phyloP scores from a whole-genome alignment of 2,797 vertebrate species.

The Sternotherus odoratus region DNA sequence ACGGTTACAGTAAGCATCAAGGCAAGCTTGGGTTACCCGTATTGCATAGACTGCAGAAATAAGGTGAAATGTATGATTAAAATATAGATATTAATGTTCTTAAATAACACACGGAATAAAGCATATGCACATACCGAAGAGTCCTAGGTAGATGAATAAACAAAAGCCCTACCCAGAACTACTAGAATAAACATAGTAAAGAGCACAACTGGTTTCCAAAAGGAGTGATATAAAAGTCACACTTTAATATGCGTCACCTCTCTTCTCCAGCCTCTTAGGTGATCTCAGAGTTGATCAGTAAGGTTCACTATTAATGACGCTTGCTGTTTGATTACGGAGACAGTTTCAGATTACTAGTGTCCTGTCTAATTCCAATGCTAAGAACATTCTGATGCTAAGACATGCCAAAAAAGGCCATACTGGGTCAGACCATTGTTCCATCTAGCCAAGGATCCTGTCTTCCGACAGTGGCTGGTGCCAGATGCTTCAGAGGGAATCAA shows the following conservation, averaged over 20 bases:
- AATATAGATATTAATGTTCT: background rate
- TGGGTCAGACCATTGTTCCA: background rate
- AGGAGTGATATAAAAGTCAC: background rate
- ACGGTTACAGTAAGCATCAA: conserved; percentile 71
- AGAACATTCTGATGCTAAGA: background rate
- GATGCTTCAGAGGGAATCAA: too few relatives aligned
- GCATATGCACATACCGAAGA: accelerated
- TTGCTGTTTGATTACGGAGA: background rate
- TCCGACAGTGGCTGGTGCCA: too few relatives aligned
- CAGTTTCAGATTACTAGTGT: background rate
- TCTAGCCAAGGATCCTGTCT: background rate
- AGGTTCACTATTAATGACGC: background rate
- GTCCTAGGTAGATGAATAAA: background rate
- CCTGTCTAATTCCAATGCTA: background rate
- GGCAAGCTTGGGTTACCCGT: conserved; percentile 29
- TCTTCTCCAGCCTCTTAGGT: background rate
- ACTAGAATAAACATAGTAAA: background rate
- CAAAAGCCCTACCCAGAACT: background rate
- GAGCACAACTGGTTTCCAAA: background rate
- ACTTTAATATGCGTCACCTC: background rate
- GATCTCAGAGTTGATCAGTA: conserved; percentile 12
- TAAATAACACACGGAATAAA: background rate
- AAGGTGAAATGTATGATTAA: conserved; percentile 17
- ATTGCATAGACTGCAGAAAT: conserved; percentile 35
- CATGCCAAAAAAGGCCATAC: background rate